phyloP scores from a whole-genome alignment of 1,140 invertebrate genomes.

The Drosophila pandora region DNA sequence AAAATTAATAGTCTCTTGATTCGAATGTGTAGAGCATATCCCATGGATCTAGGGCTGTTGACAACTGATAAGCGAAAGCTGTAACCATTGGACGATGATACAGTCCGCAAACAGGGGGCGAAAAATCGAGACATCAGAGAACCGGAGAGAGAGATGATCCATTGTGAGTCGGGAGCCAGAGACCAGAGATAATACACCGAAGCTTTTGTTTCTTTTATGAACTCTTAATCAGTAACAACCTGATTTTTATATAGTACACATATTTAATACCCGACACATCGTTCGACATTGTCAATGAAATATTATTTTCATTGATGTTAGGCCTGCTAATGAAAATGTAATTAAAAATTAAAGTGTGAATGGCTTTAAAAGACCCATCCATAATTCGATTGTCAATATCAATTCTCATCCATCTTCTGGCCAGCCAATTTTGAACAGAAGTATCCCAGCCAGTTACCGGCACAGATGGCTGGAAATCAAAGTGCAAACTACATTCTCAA shows the following conservation, averaged over 20 bases:
- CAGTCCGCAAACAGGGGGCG: constrained; percentile 11
- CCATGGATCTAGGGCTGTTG: constrained; percentile 26
- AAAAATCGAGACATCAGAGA: not conserved
- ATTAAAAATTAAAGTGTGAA: no score
- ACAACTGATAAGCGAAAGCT: constrained; percentile 40
- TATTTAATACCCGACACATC: not conserved
- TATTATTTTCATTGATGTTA: no score
- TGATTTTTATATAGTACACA: not conserved
- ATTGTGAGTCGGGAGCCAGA: not conserved
- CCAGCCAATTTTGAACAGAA: constrained; percentile 18
- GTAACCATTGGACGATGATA: constrained; percentile 34
- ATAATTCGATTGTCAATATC: constrained; percentile 54
- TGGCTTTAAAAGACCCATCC: not conserved
- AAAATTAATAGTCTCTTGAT: not conserved
- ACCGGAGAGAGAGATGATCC: constrained; percentile 1
- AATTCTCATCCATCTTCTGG: constrained; percentile 42
- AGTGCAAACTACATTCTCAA: constrained; percentile 72
- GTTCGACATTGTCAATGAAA: not conserved
- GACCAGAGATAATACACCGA: constrained; percentile 21
- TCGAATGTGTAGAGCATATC: not conserved
- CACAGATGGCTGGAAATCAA: constrained; percentile 54
- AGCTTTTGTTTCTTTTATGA: constrained; percentile 21
- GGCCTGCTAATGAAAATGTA: no score
- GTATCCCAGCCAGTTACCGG: not conserved
- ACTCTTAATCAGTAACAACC: constrained; percentile 19